Percentiles rank a stretch among this genome's conserved stretches.
Conservation (phyloP, 2,797 vertebrate species). For the Anguilla anguilla region DNA sequence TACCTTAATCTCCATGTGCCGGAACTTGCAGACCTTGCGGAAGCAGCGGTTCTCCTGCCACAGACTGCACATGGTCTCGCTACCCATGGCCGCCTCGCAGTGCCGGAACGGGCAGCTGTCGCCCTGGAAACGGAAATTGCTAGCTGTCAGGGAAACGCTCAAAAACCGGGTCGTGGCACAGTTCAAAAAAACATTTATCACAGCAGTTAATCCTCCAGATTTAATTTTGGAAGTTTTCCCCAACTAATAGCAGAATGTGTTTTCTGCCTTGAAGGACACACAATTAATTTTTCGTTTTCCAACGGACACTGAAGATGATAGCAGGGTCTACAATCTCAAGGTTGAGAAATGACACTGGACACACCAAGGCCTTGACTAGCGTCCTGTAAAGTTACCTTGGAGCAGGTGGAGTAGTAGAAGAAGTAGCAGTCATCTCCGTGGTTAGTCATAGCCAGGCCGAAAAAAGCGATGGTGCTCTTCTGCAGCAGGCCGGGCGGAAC, state of each 20-base stretch:
- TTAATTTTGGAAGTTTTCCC: background rate
- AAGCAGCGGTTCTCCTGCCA: constrained; percentile 93
- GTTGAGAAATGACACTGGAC: background rate
- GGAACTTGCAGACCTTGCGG: constrained; percentile 87
- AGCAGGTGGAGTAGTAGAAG: constrained; percentile 93
- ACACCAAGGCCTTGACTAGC: too few relatives aligned
- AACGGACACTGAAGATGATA: background rate
- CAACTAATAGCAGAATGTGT: background rate
- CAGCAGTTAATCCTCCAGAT: too few relatives aligned
- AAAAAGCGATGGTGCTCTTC: background rate
- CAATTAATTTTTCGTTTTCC: background rate
- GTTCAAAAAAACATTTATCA: too few relatives aligned
- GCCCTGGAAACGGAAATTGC: constrained; percentile 69
- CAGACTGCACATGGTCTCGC: constrained; percentile 85
- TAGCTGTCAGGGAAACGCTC: background rate
- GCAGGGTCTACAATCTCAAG: background rate
- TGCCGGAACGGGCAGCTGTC: constrained; percentile 91
- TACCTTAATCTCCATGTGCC: constrained; percentile 95
- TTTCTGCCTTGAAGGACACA: background rate
- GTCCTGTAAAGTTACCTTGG: constrained; percentile 74
- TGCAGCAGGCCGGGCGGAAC: background rate
- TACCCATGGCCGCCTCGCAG: constrained; percentile 92
- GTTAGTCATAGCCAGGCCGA: constrained; percentile 78
- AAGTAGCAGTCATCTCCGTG: constrained; percentile 97
- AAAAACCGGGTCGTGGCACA: too few relatives aligned